Evolutionary conservation across 2,113 vertebrate species (phyloP).

Genomic region (Anoura caudifer): DNA sequence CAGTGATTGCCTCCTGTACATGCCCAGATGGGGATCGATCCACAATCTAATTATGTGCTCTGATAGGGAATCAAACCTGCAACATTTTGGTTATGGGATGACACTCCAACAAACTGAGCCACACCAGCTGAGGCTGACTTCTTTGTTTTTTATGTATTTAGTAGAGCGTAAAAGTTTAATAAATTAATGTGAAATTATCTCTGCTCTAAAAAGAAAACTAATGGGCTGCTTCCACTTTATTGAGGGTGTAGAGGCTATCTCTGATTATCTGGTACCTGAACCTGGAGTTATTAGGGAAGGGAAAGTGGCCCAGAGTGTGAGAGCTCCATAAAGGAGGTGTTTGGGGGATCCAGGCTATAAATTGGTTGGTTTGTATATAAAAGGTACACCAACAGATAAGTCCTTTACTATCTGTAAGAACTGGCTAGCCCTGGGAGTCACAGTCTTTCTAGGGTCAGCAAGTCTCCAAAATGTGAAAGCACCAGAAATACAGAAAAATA

Average conservation of each 20-base stretch:
- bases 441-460: neutral
- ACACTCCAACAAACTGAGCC: too few relatives aligned
- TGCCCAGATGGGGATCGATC: too few relatives aligned
- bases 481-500: neutral
- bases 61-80: too few relatives aligned
- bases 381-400: neutral
- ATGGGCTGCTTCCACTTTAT: neutral
- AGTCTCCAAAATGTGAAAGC: neutral
- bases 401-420: neutral
- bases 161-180: neutral
- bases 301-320: neutral
- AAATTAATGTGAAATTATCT: neutral
- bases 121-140: neutral
- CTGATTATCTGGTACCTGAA: neutral
- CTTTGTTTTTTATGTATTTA: neutral
- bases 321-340: neutral
- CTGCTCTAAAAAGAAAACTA: neutral
- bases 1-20: too few relatives aligned
- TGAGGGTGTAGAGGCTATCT: neutral
- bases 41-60: too few relatives aligned
- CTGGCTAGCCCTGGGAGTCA: neutral
- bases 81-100: too few relatives aligned
- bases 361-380: neutral
- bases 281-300: neutral
- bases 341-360: neutral